Conservation (phyloP, 2,888 invertebrate genomes). For the Thyatira batis region DNA sequence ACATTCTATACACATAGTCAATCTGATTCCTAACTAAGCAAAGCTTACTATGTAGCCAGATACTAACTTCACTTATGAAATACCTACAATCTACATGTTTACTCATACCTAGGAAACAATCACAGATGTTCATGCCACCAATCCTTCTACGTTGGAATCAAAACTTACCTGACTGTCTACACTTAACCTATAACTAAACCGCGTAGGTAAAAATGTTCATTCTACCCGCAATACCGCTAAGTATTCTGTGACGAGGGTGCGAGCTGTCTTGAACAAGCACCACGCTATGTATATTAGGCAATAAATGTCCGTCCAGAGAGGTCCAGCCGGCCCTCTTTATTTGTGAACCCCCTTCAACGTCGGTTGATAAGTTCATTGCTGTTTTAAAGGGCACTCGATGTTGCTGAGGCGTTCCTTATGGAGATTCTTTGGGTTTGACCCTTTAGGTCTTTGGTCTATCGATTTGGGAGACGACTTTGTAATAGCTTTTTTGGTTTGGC, state of each 20-base stretch:
- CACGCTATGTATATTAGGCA: conserved; percentile 7
- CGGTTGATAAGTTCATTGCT: conserved; percentile 1
- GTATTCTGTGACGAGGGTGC: background rate
- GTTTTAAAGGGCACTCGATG: background rate
- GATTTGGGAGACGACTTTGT: no score
- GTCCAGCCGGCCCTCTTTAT: background rate
- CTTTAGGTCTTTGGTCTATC: background rate
- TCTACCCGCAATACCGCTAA: background rate
- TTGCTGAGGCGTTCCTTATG: background rate
- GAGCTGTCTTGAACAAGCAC: background rate
- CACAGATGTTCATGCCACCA: no score
- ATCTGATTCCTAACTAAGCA: no score
- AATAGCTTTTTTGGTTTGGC: no score
- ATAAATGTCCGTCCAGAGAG: conserved; percentile 5
- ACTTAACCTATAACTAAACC: no score
- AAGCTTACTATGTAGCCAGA: background rate
- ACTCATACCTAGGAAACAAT: no score
- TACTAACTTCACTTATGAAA: no score
- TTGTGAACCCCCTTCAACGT: conserved; percentile 5
- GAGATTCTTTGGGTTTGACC: background rate
- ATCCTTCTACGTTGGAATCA: no score
- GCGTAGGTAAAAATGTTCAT: background rate
- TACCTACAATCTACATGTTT: no score
- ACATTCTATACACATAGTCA: no score
- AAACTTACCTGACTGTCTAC: no score